Evolutionary conservation across 2,888 invertebrate genomes (phyloP).

Genomic region (Cryptocephalus moraei): DNA sequence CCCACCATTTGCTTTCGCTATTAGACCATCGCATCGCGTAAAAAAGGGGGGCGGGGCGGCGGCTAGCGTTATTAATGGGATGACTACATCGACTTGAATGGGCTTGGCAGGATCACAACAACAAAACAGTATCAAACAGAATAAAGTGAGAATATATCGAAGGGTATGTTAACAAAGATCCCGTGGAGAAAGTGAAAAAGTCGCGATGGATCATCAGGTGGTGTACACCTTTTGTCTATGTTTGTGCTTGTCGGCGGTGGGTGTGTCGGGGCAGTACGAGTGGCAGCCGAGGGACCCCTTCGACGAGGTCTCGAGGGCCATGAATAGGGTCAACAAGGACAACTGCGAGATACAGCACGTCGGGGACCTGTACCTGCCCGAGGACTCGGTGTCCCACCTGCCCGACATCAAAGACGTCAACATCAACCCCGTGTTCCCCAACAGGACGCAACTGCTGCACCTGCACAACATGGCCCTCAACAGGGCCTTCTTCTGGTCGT

Average conservation of each 20-base stretch:
- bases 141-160: no score
- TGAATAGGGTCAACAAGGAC: conserved; percentile 73
- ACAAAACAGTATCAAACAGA: no score
- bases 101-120: no score
- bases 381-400: conserved; percentile 78
- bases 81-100: no score
- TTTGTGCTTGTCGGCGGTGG: conserved; percentile 23
- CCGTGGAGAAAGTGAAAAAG: no score
- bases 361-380: conserved; percentile 72
- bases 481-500: conserved; percentile 93
- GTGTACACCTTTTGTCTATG: background rate
- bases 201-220: no score
- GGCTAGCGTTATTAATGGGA: no score
- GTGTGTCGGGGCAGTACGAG: conserved; percentile 70
- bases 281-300: conserved; percentile 88
- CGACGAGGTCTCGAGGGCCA: conserved; percentile 75
- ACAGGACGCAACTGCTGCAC: conserved; percentile 86
- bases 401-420: conserved; percentile 91
- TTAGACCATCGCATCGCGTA: no score
- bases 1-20: no score
- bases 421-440: conserved; percentile 88
- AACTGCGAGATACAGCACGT: conserved; percentile 86
- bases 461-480: conserved; percentile 95
- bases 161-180: no score
- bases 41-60: no score